Evolutionary conservation across 2,113 vertebrate genomes (phyloP).

Genomic region (Piaya cayana): DNA sequence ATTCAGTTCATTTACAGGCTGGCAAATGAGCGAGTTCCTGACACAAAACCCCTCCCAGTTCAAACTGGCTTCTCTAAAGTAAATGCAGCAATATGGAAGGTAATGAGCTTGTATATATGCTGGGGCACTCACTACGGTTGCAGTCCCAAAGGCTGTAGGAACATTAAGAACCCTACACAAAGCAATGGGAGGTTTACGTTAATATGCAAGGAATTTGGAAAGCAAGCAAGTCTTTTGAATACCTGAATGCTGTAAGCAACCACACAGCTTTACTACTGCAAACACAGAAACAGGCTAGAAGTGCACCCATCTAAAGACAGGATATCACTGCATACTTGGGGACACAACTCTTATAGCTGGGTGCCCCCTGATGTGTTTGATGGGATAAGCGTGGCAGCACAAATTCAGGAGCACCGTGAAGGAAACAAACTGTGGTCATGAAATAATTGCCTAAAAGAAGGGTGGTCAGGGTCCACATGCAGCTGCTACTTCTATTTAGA

Average conservation of each 20-base stretch:
- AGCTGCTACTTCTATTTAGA: neutral
- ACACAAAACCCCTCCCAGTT: neutral
- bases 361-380: neutral
- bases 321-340: neutral
- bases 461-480: neutral
- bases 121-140: neutral
- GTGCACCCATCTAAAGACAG: neutral
- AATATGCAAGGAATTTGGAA: neutral
- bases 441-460: neutral
- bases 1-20: neutral
- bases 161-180: neutral
- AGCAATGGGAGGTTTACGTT: neutral
- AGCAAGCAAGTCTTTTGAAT: neutral
- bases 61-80: neutral
- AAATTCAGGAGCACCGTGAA: neutral
- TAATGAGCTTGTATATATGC: slow-evolving; percentile 38
- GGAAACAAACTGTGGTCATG: neutral
- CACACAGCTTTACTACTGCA: neutral
- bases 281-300: neutral
- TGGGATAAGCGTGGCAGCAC: neutral
- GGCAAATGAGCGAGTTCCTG: neutral
- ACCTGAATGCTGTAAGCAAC: neutral
- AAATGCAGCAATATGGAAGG: neutral
- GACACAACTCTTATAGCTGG: neutral
- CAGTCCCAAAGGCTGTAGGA: neutral